These are phyloP conservation scores for Chrysina gloriosa DNA, from an alignment of 2,888 invertebrate species.

Conservation along the genomic window DNA sequence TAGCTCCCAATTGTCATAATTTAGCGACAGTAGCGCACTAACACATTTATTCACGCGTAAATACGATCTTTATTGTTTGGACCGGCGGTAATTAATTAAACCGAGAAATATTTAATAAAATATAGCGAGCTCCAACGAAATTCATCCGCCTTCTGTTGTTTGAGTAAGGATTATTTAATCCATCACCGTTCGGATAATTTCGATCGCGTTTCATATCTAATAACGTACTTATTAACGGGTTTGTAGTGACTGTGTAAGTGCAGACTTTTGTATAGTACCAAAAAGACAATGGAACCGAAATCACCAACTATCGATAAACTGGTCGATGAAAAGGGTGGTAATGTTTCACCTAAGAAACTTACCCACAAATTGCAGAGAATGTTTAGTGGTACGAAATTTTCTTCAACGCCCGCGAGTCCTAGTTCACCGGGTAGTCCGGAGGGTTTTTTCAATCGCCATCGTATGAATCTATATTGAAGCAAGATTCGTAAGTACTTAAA, in stretches of 20 bases:
- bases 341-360: constrained; percentile 27
- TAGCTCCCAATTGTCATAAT: background rate
- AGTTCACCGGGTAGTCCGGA: constrained; percentile 27
- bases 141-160: background rate
- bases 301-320: constrained; percentile 35
- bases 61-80: background rate
- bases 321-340: background rate
- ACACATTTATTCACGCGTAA: background rate
- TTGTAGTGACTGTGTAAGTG: no score
- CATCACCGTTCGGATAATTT: background rate
- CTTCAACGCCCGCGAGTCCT: constrained; percentile 39
- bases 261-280: background rate
- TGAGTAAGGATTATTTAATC: background rate
- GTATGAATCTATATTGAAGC: constrained; percentile 35
- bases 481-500: constrained; percentile 29
- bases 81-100: constrained; percentile 2
- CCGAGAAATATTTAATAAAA: constrained; percentile 9
- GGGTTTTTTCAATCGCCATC: constrained; percentile 39
- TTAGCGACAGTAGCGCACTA: background rate
- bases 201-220: no score
- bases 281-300: constrained; percentile 37
- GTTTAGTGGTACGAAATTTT: constrained; percentile 34
- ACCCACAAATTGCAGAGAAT: constrained; percentile 30
- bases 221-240: no score
- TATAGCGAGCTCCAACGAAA: background rate